Evolutionary conservation across 2,113 vertebrate genomes (phyloP), one percentile per base, ranked within the genome.

Genomic region (Sturnira hondurensis): DNA sequence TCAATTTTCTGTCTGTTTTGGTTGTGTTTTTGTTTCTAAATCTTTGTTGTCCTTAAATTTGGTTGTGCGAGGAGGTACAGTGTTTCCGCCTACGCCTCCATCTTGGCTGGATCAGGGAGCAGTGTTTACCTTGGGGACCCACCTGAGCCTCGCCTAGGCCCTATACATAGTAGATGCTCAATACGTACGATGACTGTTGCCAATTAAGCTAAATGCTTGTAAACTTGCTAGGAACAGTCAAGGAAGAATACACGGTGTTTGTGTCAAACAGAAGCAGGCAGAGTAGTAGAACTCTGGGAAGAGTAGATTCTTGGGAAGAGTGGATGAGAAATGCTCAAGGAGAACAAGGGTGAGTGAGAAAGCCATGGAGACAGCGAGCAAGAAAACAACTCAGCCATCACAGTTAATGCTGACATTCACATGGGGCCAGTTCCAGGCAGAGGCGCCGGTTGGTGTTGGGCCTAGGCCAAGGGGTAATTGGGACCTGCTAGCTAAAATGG

Each of bases 371-470:
- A 56, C 12, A 10, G 45, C n/a, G 26, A 80, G 71, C 71, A 90
- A 73, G 86, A 38, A 92, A 63, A 86, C 4, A 38, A 50, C 67
- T 80, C 92, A 96, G 56, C 63, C 24, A 33, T 94, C 96, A 92
- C 14, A 56, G 45, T 97, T 80, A 97, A 74, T 63, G 41, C 43
- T 50, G 74, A 97, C 19, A 43, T 31, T 38, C 94, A 85, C 95
- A 33, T 1, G 71, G 92, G 97, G 89, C 95, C 93, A 61, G 81
- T 94, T 94, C 56, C 31, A 58, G 89, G 94, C 84, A 50, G 38
- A 95, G 65, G 52, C 58, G 67, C 95, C 41, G 58, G 47, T 0
- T 96, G 95, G 95, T 38, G 5, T 16, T 50, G 50, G 70, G 95
- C 54, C 61, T 41, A 20, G 36, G 68, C 80, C 70, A 81, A 47